Conservation (phyloP, 1,140 invertebrate species). For the Dreissena rostriformis region DNA sequence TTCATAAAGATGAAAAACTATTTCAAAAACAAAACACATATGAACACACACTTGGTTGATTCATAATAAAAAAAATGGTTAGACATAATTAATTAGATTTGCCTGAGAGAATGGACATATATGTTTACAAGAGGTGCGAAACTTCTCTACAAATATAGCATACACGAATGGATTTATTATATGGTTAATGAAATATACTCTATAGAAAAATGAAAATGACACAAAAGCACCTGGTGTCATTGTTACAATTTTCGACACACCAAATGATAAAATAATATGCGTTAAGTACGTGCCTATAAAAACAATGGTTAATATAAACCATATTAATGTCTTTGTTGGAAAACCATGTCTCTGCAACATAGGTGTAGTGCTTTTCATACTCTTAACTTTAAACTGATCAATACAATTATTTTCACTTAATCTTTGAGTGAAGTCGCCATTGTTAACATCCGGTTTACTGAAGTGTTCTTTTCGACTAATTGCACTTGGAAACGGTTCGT, state of each 20-base stretch:
- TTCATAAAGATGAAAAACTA: too few relatives aligned
- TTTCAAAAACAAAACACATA: too few relatives aligned
- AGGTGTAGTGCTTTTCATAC: not conserved
- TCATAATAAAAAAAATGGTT: too few relatives aligned
- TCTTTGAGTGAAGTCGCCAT: too few relatives aligned
- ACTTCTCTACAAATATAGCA: not conserved
- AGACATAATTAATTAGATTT: not conserved
- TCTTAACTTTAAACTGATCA: not conserved
- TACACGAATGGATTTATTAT: slow-evolving; percentile 32
- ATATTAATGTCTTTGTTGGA: slow-evolving; percentile 18
- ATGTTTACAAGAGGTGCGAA: not conserved
- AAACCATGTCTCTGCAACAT: slow-evolving; percentile 3
- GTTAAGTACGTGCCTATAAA: slow-evolving; percentile 6
- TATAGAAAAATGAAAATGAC: slow-evolving; percentile 5
- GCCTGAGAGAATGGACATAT: not conserved
- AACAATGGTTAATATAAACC: slow-evolving; percentile 24
- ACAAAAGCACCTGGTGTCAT: not conserved
- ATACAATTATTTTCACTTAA: too few relatives aligned
- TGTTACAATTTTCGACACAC: not conserved
- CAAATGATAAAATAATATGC: not conserved
- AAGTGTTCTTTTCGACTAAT: too few relatives aligned
- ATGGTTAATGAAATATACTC: slow-evolving; percentile 23
- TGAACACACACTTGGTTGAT: too few relatives aligned
- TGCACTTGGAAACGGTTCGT: not conserved
- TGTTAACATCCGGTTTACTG: too few relatives aligned